Base-by-base conservation (phyloP, 2,113 vertebrate genomes). In the Rhipidura dahli region DNA sequence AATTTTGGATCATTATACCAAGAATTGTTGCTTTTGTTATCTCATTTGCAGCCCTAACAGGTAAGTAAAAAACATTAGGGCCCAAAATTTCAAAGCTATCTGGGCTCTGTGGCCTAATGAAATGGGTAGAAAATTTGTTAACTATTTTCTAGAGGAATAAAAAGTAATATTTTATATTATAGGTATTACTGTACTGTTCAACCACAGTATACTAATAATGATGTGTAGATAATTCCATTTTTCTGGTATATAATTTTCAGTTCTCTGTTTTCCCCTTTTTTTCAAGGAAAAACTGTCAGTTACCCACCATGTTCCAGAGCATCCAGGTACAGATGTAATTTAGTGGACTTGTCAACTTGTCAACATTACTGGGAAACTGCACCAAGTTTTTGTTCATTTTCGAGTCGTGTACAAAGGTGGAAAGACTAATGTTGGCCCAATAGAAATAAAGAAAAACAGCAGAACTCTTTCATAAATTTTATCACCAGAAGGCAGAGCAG, bases 331-430 rank as follows among this genome's bases (percentile, higher is more conserved):
- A 61, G 23, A 16, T 6, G 3, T 64, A 89, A 93, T 94, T 83
- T 83, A 94, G 39, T 54, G 19, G 33, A 79, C 8, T 44, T 95
- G 45, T 93, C 90, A 95, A 37, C 39, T 39, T 39, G 39, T 39
- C 39, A 39, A 2, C 37, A 79, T 90, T 95, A 90, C 61, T 6
- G 30, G 82, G 33, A 69, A 91, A 91, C 42, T 71, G 40, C 42
- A 86, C 42, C 19, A 24, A 61, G 44, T 76, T 75, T 94, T 90
- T 53, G 47, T 92, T 96, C 24, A 65, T 94, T 97, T 97, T 91
- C 23, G 59, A 81, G 47, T 73, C 47, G 61, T 65, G 19, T 56
- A 81, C 30, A 88, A 75, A 93, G n/a, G 33, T 83, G 40, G 50
- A 96, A 95, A 95, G 86, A 85, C 42, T 86, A 54, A 61, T 49